Conservation (phyloP, 2,888 invertebrate genomes). For the Idaea dimidiata region DNA sequence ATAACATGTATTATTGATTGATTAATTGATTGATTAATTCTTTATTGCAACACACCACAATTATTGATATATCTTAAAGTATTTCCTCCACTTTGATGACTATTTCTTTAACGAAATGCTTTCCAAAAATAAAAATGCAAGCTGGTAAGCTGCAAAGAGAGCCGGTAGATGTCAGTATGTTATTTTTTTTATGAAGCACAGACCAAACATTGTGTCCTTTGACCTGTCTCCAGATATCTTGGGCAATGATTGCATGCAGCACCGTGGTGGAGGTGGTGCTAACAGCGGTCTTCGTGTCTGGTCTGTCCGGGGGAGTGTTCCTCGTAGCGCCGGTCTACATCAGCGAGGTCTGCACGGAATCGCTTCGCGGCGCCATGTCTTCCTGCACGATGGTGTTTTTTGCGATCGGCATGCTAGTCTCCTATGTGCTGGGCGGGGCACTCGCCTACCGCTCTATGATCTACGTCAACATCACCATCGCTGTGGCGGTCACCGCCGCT, state of each 20-base stretch:
- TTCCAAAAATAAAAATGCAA: too few relatives aligned
- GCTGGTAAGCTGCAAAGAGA: too few relatives aligned
- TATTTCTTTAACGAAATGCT: too few relatives aligned
- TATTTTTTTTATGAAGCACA: too few relatives aligned
- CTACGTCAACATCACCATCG: slow-evolving; percentile 35
- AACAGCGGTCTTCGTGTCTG: slow-evolving; percentile 42
- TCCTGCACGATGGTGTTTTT: slow-evolving; percentile 43
- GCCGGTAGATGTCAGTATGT: too few relatives aligned
- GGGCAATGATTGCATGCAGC: slow-evolving; percentile 36
- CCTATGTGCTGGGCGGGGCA: slow-evolving; percentile 45
- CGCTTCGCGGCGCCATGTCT: slow-evolving; percentile 48
- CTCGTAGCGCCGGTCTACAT: slow-evolving; percentile 42
- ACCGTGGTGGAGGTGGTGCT: slow-evolving; percentile 41
- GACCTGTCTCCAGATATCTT: slow-evolving; percentile 34
- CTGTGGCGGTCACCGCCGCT: slow-evolving; percentile 31
- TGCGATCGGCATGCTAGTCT: slow-evolving; percentile 42
- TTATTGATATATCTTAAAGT: too few relatives aligned
- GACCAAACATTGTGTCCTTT: not conserved
- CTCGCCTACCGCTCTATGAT: slow-evolving; percentile 41
- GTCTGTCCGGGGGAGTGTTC: slow-evolving; percentile 39
- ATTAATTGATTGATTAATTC: not conserved
- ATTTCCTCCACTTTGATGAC: too few relatives aligned
- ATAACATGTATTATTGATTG: too few relatives aligned
- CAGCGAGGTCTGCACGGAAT: slow-evolving; percentile 48
- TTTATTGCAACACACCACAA: too few relatives aligned